Evolutionary conservation across 2,888 invertebrate species (phyloP).

Genomic region (Xestia ashworthii): DNA sequence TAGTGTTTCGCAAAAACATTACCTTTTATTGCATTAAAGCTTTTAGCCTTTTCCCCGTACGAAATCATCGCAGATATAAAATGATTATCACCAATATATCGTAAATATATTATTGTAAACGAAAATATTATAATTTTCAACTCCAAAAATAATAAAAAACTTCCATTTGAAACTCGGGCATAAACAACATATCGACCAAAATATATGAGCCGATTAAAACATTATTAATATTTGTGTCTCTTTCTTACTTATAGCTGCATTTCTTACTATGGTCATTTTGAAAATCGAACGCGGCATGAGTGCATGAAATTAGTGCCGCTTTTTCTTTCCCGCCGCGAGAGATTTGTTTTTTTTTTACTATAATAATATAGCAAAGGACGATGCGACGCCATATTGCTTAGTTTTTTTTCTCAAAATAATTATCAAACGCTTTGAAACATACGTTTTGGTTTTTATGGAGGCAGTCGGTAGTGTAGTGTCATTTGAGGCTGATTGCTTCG

Average conservation of each 20-base stretch:
- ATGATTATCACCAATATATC: slow-evolving; percentile 54
- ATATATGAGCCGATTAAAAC: slow-evolving; percentile 89
- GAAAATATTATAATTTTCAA: slow-evolving; percentile 65
- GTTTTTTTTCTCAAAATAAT: slow-evolving; percentile 75
- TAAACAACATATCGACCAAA: slow-evolving; percentile 85
- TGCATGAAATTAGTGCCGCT: slow-evolving; percentile 88
- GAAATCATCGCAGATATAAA: slow-evolving; percentile 52
- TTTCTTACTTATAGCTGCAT: slow-evolving; percentile 64
- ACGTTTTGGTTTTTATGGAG: slow-evolving; percentile 71
- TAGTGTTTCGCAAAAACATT: slow-evolving; percentile 27
- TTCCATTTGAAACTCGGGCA: slow-evolving; percentile 66
- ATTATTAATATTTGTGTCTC: slow-evolving; percentile 81
- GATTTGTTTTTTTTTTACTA: slow-evolving; percentile 81
- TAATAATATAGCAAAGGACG: slow-evolving; percentile 81
- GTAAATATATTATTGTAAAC: slow-evolving; percentile 61
- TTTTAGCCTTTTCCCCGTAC: slow-evolving; percentile 22
- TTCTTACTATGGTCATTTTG: slow-evolving; percentile 81
- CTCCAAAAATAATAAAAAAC: slow-evolving; percentile 58
- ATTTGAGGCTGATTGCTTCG: slow-evolving; percentile 63
- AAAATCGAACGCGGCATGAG: slow-evolving; percentile 86
- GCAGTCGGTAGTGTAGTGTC: slow-evolving; percentile 66
- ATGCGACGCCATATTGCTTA: slow-evolving; percentile 85
- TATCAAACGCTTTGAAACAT: slow-evolving; percentile 74
- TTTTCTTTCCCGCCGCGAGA: slow-evolving; percentile 85
- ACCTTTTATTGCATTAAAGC: slow-evolving; percentile 29